phyloP scores from a whole-genome alignment of 2,797 vertebrate genomes.

The Thaleichthys pacificus region DNA sequence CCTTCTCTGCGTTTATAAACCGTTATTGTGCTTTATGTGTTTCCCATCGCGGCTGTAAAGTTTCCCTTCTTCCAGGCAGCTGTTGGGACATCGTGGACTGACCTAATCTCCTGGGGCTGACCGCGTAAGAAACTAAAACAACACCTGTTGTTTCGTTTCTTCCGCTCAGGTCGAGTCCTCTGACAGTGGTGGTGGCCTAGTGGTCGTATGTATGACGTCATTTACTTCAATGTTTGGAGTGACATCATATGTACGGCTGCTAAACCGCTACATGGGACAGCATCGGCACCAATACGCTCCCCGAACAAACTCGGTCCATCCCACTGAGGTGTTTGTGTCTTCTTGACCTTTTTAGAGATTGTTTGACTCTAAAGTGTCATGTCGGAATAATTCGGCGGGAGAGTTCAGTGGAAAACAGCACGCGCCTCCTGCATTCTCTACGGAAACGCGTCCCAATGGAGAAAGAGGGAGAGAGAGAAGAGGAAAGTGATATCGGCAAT shows the following conservation, averaged over 20 bases:
- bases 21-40: too few relatives aligned
- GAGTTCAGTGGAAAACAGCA: too few relatives aligned
- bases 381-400: conserved; percentile 50
- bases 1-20: background rate
- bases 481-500: conserved; percentile 1
- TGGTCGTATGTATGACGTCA: conserved; percentile 98
- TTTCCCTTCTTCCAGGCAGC: background rate
- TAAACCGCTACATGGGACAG: conserved; percentile 93
- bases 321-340: background rate
- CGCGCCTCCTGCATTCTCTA: background rate
- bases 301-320: background rate
- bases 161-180: conserved; percentile 31
- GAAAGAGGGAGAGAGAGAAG: background rate
- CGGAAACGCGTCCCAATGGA: background rate
- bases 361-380: conserved; percentile 39
- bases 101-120: too few relatives aligned
- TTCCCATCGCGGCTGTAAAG: background rate
- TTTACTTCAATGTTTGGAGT: conserved; percentile 95
- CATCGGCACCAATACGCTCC: conserved; percentile 45
- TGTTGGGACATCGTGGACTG: background rate
- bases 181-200: conserved; percentile 90
- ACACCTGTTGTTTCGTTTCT: conserved; percentile 1
- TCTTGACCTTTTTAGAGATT: background rate
- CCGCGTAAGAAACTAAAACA: background rate
- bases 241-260: conserved; percentile 98